Evolutionary conservation across 2,797 vertebrate species (phyloP).

Genomic region (Oryzias sinensis): DNA sequence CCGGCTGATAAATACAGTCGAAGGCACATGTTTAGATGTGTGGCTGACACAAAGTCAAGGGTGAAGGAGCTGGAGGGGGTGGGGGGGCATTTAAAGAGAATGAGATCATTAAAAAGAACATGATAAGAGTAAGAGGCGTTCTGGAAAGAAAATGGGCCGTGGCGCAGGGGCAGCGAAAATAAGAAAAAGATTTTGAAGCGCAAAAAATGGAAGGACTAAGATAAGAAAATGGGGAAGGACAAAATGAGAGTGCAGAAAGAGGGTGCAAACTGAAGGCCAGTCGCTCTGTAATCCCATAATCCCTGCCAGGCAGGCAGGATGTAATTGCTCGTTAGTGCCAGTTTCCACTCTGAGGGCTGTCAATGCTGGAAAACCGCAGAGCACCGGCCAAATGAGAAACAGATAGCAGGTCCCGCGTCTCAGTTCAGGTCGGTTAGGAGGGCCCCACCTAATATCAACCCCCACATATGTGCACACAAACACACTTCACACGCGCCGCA

Average conservation of each 20-base stretch:
- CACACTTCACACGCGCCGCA: conserved; percentile 6
- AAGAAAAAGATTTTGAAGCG: conserved; percentile 41
- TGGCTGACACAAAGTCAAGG: conserved; percentile 27
- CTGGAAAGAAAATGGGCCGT: conserved; percentile 32
- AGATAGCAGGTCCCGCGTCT: conserved; percentile 66
- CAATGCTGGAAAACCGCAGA: conserved; percentile 71
- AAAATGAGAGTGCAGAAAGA: conserved; percentile 43
- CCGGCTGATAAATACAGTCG: background rate
- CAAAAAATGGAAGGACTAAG: conserved; percentile 32
- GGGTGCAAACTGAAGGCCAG: conserved; percentile 42
- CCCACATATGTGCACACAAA: conserved; percentile 18
- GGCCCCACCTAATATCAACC: conserved; percentile 12
- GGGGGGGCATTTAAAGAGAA: conserved; percentile 13
- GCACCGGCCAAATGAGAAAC: conserved; percentile 72
- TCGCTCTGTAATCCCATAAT: conserved; percentile 77
- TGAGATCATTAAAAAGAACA: conserved; percentile 24
- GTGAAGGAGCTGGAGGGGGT: conserved; percentile 3
- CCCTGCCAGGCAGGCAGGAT: conserved; percentile 74
- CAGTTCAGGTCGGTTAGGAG: conserved; percentile 47
- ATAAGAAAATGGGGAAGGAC: conserved; percentile 48
- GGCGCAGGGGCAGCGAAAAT: conserved; percentile 27
- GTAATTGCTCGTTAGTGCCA: conserved; percentile 81
- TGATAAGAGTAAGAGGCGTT: conserved; percentile 33
- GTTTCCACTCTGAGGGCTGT: conserved; percentile 70
- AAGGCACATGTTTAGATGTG: conserved; percentile 15